Conservation (phyloP, 2,888 invertebrate genomes). For the Athrips mouffetella region DNA sequence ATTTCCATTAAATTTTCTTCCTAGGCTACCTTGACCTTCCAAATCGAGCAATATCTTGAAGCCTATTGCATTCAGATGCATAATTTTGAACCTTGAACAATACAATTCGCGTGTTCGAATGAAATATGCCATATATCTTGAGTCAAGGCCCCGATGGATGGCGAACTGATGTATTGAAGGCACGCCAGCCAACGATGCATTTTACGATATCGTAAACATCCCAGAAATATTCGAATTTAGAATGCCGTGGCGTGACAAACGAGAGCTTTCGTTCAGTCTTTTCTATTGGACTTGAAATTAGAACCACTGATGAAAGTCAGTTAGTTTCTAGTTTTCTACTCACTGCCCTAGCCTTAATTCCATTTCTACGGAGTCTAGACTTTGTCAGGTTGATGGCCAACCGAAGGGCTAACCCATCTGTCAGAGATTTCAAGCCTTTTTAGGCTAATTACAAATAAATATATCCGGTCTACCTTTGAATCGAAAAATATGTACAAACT, state of each 20-base stretch:
- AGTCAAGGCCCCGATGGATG: constrained; percentile 24
- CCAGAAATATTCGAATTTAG: neutral
- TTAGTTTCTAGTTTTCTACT: too few species aligned
- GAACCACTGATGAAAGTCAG: too few species aligned
- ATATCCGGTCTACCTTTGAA: too few species aligned
- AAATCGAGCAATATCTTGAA: neutral
- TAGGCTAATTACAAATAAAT: too few species aligned
- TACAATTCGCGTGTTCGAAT: constrained; percentile 46
- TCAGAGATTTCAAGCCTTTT: too few species aligned
- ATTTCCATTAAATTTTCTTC: too few species aligned
- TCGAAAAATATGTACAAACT: too few species aligned
- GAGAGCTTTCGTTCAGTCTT: neutral
- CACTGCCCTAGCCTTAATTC: too few species aligned
- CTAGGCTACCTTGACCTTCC: neutral
- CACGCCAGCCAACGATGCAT: constrained; percentile 53
- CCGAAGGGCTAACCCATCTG: too few species aligned
- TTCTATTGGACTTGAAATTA: too few species aligned
- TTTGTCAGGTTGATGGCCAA: too few species aligned
- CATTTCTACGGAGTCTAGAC: too few species aligned
- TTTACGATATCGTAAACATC: constrained; percentile 32
- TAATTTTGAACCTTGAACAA: constrained; percentile 36
- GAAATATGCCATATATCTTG: constrained; percentile 30
- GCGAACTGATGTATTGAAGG: constrained; percentile 25
- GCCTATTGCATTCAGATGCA: constrained; percentile 12
- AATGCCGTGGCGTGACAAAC: constrained; percentile 5